A percentile compares a stretch with the other conserved stretches of the same genome.
These are phyloP conservation scores for Molorchus minor DNA, from an alignment of 2,888 invertebrate species.

Conservation along the genomic window DNA sequence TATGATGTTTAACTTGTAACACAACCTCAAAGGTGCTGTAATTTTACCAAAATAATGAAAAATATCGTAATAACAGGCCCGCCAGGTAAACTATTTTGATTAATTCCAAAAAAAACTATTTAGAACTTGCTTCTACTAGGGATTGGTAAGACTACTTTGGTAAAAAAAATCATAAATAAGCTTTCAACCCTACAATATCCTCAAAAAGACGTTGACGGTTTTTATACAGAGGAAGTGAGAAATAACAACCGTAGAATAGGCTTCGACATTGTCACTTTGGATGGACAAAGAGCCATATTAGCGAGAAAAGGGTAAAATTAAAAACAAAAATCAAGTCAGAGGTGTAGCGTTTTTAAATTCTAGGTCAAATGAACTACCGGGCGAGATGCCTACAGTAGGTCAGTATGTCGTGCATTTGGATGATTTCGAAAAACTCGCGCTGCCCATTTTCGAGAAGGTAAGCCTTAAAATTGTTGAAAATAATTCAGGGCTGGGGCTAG, in stretches of 20 bases:
- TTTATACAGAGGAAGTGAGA: constrained; percentile 74
- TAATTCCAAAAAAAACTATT: background rate
- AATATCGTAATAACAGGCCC: constrained; percentile 41
- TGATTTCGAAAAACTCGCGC: constrained; percentile 68
- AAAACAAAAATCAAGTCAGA: constrained; percentile 14
- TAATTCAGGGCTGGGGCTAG: no score
- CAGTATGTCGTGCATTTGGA: constrained; percentile 69
- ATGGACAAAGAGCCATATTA: constrained; percentile 63
- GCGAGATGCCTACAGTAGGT: constrained; percentile 62
- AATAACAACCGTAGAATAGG: constrained; percentile 65
- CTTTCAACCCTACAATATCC: constrained; percentile 56
- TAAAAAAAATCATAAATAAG: constrained; percentile 64
- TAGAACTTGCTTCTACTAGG: constrained; percentile 58
- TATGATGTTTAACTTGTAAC: no score
- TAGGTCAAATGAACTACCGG: background rate
- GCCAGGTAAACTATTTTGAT: constrained; percentile 37
- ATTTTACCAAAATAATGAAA: constrained; percentile 30
- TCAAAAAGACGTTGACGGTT: constrained; percentile 64
- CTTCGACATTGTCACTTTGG: constrained; percentile 70
- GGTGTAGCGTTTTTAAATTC: background rate
- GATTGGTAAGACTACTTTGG: constrained; percentile 74
- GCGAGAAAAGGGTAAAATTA: constrained; percentile 65
- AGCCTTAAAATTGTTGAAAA: constrained; percentile 28
- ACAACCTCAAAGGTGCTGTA: constrained; percentile 9
- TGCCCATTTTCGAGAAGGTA: constrained; percentile 62